A percentile compares a stretch with the other conserved stretches of the same genome.
phyloP scores from a whole-genome alignment of 2,888 invertebrate species.

The Platypus cylindrus region DNA sequence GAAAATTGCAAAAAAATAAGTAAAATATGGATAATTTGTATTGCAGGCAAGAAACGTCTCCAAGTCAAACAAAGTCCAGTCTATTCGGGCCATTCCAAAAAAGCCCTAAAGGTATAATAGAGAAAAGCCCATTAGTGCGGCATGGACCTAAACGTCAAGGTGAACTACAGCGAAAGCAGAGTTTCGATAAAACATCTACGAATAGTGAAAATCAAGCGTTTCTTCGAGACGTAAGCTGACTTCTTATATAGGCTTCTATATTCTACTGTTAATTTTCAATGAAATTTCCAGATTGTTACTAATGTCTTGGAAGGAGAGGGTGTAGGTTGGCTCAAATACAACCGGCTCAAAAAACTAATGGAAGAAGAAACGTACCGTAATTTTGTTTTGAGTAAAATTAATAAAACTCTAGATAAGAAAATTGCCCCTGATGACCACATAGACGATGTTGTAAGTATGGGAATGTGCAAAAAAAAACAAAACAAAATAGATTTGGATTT shows the following conservation, averaged over 20 bases:
- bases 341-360: constrained; percentile 87
- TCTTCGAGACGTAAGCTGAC: constrained; percentile 64
- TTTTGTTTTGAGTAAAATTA: constrained; percentile 87
- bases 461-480: not conserved
- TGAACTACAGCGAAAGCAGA: constrained; percentile 54
- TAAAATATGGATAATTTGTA: too few species aligned
- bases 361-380: constrained; percentile 98
- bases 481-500: constrained; percentile 2
- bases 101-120: constrained; percentile 73
- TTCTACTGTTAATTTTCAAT: not conserved
- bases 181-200: constrained; percentile 57
- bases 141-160: constrained; percentile 60
- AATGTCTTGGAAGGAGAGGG: constrained; percentile 85
- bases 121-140: constrained; percentile 78
- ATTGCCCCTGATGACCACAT: constrained; percentile 93
- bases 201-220: constrained; percentile 89
- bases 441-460: constrained; percentile 80
- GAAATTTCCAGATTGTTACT: constrained; percentile 53
- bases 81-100: constrained; percentile 65
- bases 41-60: constrained; percentile 13
- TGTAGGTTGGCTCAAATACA: constrained; percentile 92
- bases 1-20: too few species aligned
- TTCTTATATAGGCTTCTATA: not conserved
- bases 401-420: constrained; percentile 84
- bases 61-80: constrained; percentile 37